Conservation (phyloP, 2,797 vertebrate species). For the Gambelia wislizenii region DNA sequence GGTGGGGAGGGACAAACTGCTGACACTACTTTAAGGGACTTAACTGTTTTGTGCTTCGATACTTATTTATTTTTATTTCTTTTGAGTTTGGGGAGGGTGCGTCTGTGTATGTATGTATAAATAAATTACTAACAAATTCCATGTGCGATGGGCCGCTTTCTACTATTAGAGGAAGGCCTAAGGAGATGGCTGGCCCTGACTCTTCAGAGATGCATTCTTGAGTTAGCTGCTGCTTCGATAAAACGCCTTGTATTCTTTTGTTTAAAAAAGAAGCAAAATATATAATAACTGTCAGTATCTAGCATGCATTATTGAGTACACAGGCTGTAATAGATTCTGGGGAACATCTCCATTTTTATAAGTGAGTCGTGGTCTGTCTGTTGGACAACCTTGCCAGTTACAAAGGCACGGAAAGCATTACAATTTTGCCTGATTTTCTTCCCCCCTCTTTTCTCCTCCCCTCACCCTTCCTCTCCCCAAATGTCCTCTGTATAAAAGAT, state of each 20-base stretch:
- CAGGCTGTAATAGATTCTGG: not conserved
- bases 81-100: constrained; percentile 34
- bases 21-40: constrained; percentile 72
- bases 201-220: not conserved
- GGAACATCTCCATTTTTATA: fast-evolving
- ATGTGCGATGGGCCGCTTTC: constrained; percentile 73
- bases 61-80: constrained; percentile 56
- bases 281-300: fast-evolving
- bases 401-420: fast-evolving
- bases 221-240: not conserved
- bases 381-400: not conserved
- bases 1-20: not conserved
- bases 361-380: fast-evolving
- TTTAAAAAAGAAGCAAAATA: too few relatives aligned
- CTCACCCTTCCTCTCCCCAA: too few relatives aligned
- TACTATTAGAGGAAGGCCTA: constrained; percentile 62
- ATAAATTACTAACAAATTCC: not conserved
- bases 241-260: too few relatives aligned
- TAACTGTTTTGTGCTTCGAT: constrained; percentile 59
- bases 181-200: constrained; percentile 43
- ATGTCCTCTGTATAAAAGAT: not conserved
- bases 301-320: fast-evolving
- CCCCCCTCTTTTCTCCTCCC: not conserved
- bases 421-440: not conserved
- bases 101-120: constrained; percentile 24